Evolutionary conservation across 2,888 invertebrate species (phyloP), one percentile per base, ranked within the genome.

Genomic region (Heliconius ismenius): DNA sequence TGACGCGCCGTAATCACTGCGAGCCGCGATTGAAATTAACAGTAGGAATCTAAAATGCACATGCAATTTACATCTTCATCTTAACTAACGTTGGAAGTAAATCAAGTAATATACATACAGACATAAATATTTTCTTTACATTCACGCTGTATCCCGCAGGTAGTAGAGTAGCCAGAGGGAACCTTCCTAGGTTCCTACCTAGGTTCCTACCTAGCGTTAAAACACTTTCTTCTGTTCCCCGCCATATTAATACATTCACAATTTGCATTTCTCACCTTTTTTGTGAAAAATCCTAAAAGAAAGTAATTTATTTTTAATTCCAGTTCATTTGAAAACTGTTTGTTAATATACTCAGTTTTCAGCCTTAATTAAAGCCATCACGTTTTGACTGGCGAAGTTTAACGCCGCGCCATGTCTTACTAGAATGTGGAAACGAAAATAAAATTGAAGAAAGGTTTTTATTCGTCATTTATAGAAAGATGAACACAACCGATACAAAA

Each of bases 11-110:
- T 76, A 62, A 76, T 76, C 64, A 68, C 49, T 28, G 28, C 28
- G 28, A 28, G 28, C 28, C 28, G 28, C 28, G 28, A 28, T 28
- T 28, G 28, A 18, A 54, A 6, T 54, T 18, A 54, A 72, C 70
- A 69, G 49, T 75, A 75, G 63, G 68, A 75, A 69, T 75, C 9
- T 70, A 58, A 54, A 70, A 24, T 70, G 70, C 70, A 70, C 58
- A 36, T 75, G 62, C 32, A 75, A 62, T 75, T 69, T 32, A 75
- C 69, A 75, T 62, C 68, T 75, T 49, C 69, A 62, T 69, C 69
- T 69, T 58, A 49, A 49, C 28, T 43, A n/a, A 60, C 43, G 11
- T 69, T 58, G 58, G n/a, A 10, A 58, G 1, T 58, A n/a, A n/a
- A 18, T 58, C n/a, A 21, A 54, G 2, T 54, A 21, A 54, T 49